These are phyloP conservation scores for Laothoe populi DNA, from an alignment of 2,888 invertebrate genomes.

Conservation along the genomic window DNA sequence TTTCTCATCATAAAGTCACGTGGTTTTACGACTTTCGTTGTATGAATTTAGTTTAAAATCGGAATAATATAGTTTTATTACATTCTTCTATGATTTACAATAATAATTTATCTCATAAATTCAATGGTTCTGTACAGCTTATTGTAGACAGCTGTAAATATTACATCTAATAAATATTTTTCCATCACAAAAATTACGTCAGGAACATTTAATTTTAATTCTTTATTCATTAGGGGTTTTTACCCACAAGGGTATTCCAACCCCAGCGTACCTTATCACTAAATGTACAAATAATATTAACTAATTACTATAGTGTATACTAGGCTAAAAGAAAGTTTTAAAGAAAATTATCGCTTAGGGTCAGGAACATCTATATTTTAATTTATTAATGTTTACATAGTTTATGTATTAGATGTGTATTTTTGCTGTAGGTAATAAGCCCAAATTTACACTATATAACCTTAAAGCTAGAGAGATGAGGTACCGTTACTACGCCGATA, in stretches of 20 bases:
- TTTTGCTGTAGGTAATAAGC: constrained; percentile 3
- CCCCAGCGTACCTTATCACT: too few species aligned
- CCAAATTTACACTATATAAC: not conserved
- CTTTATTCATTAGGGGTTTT: too few species aligned
- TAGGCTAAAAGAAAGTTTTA: too few species aligned
- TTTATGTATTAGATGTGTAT: not conserved
- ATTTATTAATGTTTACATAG: constrained; percentile 5
- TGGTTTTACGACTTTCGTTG: not conserved
- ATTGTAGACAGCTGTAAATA: not conserved
- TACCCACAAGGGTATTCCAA: too few species aligned
- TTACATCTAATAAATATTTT: not conserved
- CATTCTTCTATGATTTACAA: too few species aligned
- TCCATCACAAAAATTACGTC: too few species aligned
- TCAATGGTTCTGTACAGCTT: not conserved
- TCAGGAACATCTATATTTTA: constrained; percentile 2
- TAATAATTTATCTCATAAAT: too few species aligned
- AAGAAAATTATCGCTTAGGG: too few species aligned
- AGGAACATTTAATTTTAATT: too few species aligned
- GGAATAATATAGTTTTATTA: not conserved
- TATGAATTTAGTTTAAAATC: not conserved
- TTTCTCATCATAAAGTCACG: not conserved
- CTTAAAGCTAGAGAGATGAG: constrained; percentile 4
- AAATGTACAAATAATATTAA: too few species aligned
- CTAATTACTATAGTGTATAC: too few species aligned
- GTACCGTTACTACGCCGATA: constrained; percentile 11